Percentiles rank a stretch among this genome's conserved stretches.
phyloP scores from a whole-genome alignment of 2,797 vertebrate species.

The Micropoecilia bifurca region DNA sequence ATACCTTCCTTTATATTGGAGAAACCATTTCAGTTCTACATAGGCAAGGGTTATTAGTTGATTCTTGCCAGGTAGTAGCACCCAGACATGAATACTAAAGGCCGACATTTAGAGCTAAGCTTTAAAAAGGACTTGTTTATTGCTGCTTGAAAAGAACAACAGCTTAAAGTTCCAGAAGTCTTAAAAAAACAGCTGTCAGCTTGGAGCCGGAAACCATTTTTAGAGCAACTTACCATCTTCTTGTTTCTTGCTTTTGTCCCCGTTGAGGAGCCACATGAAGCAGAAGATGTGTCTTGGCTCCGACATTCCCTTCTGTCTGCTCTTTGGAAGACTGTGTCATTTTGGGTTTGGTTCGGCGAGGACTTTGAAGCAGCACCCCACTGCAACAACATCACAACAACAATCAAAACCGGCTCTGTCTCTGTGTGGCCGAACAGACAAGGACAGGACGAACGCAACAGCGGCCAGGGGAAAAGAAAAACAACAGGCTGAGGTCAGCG shows the following conservation, averaged over 20 bases:
- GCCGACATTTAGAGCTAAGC: slow-evolving; percentile 21
- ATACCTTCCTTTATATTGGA: not conserved
- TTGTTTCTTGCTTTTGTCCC: slow-evolving; percentile 62
- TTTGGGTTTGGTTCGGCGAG: slow-evolving; percentile 44
- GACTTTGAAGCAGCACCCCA: slow-evolving; percentile 58
- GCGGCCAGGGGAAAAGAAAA: slow-evolving; percentile 68
- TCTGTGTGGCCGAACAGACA: slow-evolving; percentile 34
- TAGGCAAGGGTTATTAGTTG: not conserved
- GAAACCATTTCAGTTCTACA: slow-evolving; percentile 17
- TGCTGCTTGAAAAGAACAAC: not conserved
- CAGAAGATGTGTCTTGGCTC: slow-evolving; percentile 53
- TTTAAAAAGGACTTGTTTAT: slow-evolving; percentile 8
- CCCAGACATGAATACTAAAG: slow-evolving; percentile 35
- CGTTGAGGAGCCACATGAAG: slow-evolving; percentile 38
- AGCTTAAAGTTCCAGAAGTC: not conserved
- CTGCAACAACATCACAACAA: slow-evolving; percentile 81
- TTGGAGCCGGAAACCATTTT: not conserved
- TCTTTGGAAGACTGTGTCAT: slow-evolving; percentile 45
- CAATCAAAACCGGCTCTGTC: slow-evolving; percentile 56
- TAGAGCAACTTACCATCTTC: slow-evolving; percentile 72
- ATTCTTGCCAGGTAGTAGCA: slow-evolving; percentile 32
- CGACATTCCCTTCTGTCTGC: slow-evolving; percentile 56
- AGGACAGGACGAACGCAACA: slow-evolving; percentile 63
- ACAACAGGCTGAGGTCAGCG: slow-evolving; percentile 73
- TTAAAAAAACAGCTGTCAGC: not conserved